Evolutionary conservation across 2,113 vertebrate species (phyloP), one percentile per base, ranked within the genome.

Genomic region (Rhinoderma darwinii): DNA sequence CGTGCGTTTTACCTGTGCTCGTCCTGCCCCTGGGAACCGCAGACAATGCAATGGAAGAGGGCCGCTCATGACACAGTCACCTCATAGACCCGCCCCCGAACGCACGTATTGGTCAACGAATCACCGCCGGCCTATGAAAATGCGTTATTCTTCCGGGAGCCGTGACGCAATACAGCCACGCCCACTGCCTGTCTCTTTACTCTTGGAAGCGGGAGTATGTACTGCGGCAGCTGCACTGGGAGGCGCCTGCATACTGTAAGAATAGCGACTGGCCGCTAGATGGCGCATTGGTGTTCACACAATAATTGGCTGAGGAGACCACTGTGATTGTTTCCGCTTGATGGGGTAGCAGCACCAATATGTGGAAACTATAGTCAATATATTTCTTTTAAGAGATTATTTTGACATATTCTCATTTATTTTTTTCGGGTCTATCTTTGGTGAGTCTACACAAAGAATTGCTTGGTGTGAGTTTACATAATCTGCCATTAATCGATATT

Each of bases 51-150:
- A 73, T 54, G 66, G 68, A 84, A 72, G 43, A 74, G 82, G 82
- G 66, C 82, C 82, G 20, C 41, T 74, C 82, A 84, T 70, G 66
- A 44, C 82, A 84, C 50, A n/a, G 82, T 73, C 82, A 83, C 63
- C 63, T 5, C 82, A 35, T 27, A 18, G 32, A 30, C 18, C 68
- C 47, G 11, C 82, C 44, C 39, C 59, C 39, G 27, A 22, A 41
- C 44, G 14, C 35, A 74, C 22, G 2, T 11, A 56, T 56, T 54
- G 66, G 22, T 39, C 7, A 14, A 25, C 2, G 35, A 70, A 11
- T 14, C 68, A 73, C 32, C 14, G 18, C 17, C 10, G 22, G 12
- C 44, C 66, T n/a, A 83, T 68, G 6, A 70, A 15, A n/a, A 18
- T 8, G 12, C 15, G 56, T 4, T 22, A 61, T 82, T 82, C 51